Conservation (phyloP, 1,140 invertebrate genomes). For the Eubasilissa regina region DNA sequence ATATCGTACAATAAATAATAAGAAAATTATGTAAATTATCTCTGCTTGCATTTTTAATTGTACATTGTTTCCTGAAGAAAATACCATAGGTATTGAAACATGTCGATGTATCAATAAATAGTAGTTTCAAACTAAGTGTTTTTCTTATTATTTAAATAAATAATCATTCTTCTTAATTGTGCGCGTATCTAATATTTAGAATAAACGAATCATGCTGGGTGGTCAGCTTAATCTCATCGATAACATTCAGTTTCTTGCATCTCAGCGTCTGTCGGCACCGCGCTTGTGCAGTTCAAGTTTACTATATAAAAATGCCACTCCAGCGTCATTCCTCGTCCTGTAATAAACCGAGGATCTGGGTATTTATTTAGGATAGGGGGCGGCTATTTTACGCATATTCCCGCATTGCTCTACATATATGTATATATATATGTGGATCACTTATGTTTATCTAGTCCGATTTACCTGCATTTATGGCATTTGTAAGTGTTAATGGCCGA, state of each 20-base stretch:
- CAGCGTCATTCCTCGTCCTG: slow-evolving; percentile 36
- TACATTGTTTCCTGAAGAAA: too few relatives aligned
- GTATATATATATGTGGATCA: slow-evolving; percentile 21
- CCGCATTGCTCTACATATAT: slow-evolving; percentile 15
- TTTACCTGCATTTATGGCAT: slow-evolving; percentile 46
- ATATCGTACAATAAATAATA: too few relatives aligned
- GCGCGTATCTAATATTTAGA: slow-evolving; percentile 8
- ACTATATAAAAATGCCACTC: slow-evolving; percentile 43
- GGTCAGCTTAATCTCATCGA: slow-evolving; percentile 55
- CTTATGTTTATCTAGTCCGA: slow-evolving; percentile 33
- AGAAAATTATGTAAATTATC: too few relatives aligned
- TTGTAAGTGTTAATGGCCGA: slow-evolving; percentile 9
- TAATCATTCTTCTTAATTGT: too few relatives aligned
- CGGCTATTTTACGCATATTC: slow-evolving; percentile 5
- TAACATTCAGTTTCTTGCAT: slow-evolving; percentile 38
- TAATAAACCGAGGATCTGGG: slow-evolving; percentile 44
- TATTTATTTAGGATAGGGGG: slow-evolving; percentile 50
- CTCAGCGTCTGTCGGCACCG: slow-evolving; percentile 52
- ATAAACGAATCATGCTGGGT: slow-evolving; percentile 45
- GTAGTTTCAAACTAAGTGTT: too few relatives aligned
- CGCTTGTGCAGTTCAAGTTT: slow-evolving; percentile 3
- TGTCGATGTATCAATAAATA: too few relatives aligned
- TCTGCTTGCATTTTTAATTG: too few relatives aligned
- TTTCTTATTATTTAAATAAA: too few relatives aligned
- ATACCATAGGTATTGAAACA: too few relatives aligned